phyloP scores from a whole-genome alignment of 2,113 vertebrate species.

The Arenaria interpres region DNA sequence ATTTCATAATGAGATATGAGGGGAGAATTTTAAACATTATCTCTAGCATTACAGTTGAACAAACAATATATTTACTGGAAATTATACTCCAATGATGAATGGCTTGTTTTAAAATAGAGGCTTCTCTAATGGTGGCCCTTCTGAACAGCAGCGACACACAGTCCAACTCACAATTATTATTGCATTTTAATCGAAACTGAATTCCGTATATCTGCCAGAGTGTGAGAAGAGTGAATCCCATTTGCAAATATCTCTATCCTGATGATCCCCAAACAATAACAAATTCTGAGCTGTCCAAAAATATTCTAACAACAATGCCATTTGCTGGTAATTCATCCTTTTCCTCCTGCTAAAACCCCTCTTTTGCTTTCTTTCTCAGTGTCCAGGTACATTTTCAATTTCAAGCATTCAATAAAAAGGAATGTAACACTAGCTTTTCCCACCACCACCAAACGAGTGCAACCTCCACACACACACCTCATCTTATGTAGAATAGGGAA shows the following conservation, averaged over 20 bases:
- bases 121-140: slow-evolving; percentile 58
- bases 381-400: neutral
- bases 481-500: slow-evolving; percentile 68
- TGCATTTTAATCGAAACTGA: slow-evolving; percentile 58
- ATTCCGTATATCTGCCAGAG: slow-evolving; percentile 36
- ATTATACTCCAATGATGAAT: slow-evolving; percentile 64
- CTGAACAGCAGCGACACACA: slow-evolving; percentile 42
- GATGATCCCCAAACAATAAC: slow-evolving; percentile 23
- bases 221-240: slow-evolving; percentile 31
- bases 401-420: neutral
- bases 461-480: neutral
- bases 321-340: neutral
- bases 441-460: neutral
- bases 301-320: neutral
- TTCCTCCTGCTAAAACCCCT: neutral
- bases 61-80: slow-evolving; percentile 73
- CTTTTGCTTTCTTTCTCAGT: neutral
- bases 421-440: neutral
- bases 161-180: slow-evolving; percentile 62
- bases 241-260: slow-evolving; percentile 26
- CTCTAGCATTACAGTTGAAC: slow-evolving; percentile 67
- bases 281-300: slow-evolving; percentile 36
- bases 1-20: slow-evolving; percentile 72
- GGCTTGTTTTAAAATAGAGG: slow-evolving; percentile 54
- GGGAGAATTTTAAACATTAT: slow-evolving; percentile 70